Conservation (phyloP, 2,797 vertebrate species). For the Labeo calbasu region DNA sequence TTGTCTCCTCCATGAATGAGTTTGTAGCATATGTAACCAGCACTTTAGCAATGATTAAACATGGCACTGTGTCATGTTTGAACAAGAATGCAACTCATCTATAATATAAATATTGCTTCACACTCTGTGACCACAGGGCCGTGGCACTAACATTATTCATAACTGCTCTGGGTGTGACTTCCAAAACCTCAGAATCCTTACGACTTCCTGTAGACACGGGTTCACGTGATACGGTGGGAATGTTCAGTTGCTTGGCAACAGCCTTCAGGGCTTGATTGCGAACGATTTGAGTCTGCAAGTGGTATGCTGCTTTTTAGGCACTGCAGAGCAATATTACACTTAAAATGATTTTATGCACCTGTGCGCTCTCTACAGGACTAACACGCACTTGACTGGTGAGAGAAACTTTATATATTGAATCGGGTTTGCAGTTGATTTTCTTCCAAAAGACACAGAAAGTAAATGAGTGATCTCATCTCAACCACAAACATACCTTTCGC, state of each 20-base stretch:
- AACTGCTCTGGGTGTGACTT: slow-evolving; percentile 25
- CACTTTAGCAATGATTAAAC: background rate
- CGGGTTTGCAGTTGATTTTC: background rate
- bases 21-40: background rate
- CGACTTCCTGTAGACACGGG: slow-evolving; percentile 43
- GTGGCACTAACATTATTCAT: background rate
- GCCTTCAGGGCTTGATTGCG: slow-evolving; percentile 41
- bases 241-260: slow-evolving; percentile 70
- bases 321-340: slow-evolving; percentile 19
- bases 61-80: background rate
- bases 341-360: background rate
- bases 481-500: slow-evolving; percentile 79
- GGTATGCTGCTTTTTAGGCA: slow-evolving; percentile 7
- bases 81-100: background rate
- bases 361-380: background rate
- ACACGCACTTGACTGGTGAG: background rate
- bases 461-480: slow-evolving; percentile 52
- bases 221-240: slow-evolving; percentile 52
- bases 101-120: slow-evolving; percentile 4
- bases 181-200: slow-evolving; percentile 30
- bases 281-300: slow-evolving; percentile 28
- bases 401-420: background rate
- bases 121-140: background rate
- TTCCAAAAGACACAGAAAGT: slow-evolving; percentile 27
- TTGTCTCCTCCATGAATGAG: background rate